Conservation (phyloP, 2,888 invertebrate species). For the Cephalotes varians region DNA sequence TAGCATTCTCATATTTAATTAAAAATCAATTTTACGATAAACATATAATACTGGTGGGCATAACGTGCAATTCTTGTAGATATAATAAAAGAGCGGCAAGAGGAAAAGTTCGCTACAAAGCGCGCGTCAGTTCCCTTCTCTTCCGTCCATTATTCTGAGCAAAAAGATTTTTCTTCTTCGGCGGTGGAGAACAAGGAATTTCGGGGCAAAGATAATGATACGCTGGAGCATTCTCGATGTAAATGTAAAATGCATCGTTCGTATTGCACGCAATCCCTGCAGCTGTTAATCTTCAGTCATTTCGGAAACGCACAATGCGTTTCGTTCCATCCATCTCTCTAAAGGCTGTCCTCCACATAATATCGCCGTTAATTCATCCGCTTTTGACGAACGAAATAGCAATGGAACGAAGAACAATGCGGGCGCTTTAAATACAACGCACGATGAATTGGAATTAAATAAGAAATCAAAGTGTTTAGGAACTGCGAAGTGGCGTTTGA, state of each 20-base stretch:
- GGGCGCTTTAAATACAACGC: neutral
- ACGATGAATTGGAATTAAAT: neutral
- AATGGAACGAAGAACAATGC: slow-evolving; percentile 51
- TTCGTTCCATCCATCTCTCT: slow-evolving; percentile 24
- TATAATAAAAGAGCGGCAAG: neutral
- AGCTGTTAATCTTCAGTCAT: slow-evolving; percentile 34
- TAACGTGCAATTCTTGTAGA: neutral
- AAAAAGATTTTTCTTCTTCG: slow-evolving; percentile 20
- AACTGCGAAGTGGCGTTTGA: neutral
- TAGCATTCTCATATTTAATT: neutral
- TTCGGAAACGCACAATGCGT: slow-evolving; percentile 42
- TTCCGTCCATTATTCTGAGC: neutral
- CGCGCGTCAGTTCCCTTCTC: neutral
- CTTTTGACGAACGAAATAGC: slow-evolving; percentile 7
- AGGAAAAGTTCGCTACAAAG: neutral
- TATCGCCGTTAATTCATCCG: slow-evolving; percentile 37
- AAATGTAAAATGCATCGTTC: neutral
- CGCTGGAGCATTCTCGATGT: neutral
- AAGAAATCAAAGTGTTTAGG: neutral
- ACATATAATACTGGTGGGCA: neutral
- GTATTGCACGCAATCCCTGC: neutral
- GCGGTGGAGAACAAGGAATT: neutral
- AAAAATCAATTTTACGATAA: neutral
- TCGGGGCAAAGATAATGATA: neutral
- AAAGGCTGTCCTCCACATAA: slow-evolving; percentile 41